Evolutionary conservation across 1,140 invertebrate genomes (phyloP).

Genomic region (Campoletis sonorensis): DNA sequence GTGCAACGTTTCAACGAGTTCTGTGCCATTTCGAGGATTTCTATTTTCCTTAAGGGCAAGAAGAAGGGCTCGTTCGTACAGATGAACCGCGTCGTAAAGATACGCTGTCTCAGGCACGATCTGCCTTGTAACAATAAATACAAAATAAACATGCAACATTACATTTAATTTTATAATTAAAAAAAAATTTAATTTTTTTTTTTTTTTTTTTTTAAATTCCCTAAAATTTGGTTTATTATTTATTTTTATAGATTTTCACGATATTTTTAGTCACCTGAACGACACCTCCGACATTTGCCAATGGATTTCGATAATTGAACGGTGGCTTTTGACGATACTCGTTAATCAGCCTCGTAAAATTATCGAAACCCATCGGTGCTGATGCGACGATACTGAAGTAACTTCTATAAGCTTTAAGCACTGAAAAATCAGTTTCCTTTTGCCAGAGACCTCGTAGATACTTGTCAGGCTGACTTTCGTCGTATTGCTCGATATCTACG

Average conservation of each 20-base stretch:
- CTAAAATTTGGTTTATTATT: too few relatives aligned
- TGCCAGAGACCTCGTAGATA: constrained; percentile 86
- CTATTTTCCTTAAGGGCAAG: constrained; percentile 81
- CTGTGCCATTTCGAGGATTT: constrained; percentile 83
- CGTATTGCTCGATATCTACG: constrained; percentile 92
- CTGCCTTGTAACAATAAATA: constrained; percentile 76
- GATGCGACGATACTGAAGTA: constrained; percentile 87
- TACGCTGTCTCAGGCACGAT: constrained; percentile 92
- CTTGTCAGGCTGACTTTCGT: constrained; percentile 83
- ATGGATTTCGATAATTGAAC: constrained; percentile 90
- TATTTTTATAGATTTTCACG: constrained; percentile 41
- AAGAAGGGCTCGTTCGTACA: constrained; percentile 87
- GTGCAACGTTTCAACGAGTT: constrained; percentile 83
- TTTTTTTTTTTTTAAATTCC: too few relatives aligned
- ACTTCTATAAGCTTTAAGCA: constrained; percentile 81
- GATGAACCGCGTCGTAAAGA: constrained; percentile 92
- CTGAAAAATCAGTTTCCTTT: constrained; percentile 78
- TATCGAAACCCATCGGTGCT: constrained; percentile 83
- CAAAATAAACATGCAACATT: constrained; percentile 32
- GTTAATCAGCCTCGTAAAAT: constrained; percentile 87
- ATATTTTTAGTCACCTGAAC: constrained; percentile 69
- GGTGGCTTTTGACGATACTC: constrained; percentile 86
- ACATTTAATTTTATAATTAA: constrained; percentile 9
- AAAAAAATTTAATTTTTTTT: constrained; percentile 45
- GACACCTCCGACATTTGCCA: constrained; percentile 82